Evolutionary conservation across 1,140 invertebrate genomes (phyloP), one percentile per base, ranked within the genome.

Genomic region (Heliconius congener): DNA sequence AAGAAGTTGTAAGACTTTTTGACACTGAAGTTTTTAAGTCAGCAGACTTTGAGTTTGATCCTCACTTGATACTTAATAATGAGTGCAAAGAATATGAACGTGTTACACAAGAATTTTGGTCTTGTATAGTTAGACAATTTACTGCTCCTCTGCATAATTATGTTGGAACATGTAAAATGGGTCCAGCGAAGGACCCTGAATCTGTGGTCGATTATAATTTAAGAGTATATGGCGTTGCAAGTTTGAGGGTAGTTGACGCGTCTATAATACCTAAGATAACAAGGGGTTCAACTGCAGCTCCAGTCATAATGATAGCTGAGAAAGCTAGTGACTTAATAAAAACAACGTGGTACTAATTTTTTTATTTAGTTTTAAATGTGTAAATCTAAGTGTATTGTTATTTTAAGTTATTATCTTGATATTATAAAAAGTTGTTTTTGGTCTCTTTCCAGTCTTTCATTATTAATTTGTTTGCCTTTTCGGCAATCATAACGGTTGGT

Each of bases 231-330:
- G 97, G 97, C 0, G 86, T 97, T 0, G 82, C 93, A 37, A 95
- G 95, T 71, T 92, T 98, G 74, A 95, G 98, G 75, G 96, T 98
- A 11, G 96, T 96, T 0, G 98, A 98, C 91, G 96, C 96, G 52
- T 97, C 97, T 50, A 95, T 98, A 1, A 97, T 98, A 90, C 97
- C 98, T 0, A 93, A 93, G 23, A 95, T 97, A 60, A 95, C 96
- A 1, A 95, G 95, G 66, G 97, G 96, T 3, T 97, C 98, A 81
- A 96, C 97, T 0, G 97, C 96, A 80, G 97, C 97, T 0, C 96
- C 96, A 0, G 96, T 97, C 9, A 96, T 96, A 76, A 99, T 99
- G 98, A 97, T 99, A 78, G 98, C 96, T 0, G 98, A 99, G 93
- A 98, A 98, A 90, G 97, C 96, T 0, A 96, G 98, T 13, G 97